A percentile compares a stretch with the other conserved stretches of the same genome.
These are phyloP conservation scores for Formica selysi DNA, from an alignment of 1,140 invertebrate genomes.

Conservation along the genomic window DNA sequence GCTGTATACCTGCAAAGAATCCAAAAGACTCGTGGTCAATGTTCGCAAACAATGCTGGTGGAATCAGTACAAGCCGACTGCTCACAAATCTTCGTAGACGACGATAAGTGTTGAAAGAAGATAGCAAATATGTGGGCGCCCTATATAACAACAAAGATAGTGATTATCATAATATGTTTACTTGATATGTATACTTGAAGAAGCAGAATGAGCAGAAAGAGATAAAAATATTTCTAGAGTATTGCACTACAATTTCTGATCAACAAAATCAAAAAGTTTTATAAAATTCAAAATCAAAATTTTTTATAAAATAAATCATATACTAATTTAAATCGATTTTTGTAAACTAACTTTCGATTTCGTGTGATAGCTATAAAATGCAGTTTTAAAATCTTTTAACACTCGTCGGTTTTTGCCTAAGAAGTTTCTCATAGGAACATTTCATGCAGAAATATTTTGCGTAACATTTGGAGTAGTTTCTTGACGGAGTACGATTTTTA, in stretches of 20 bases:
- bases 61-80: constrained; percentile 62
- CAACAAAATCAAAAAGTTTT: neutral
- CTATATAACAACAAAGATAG: neutral
- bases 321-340: neutral
- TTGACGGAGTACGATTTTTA: constrained; percentile 15
- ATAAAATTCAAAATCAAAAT: too few species aligned
- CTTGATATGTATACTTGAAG: neutral
- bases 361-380: neutral
- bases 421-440: neutral
- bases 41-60: constrained; percentile 57
- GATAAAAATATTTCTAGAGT: neutral
- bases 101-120: constrained; percentile 34
- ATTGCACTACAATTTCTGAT: neutral
- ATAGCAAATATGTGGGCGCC: neutral
- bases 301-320: neutral
- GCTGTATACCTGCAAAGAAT: constrained; percentile 52
- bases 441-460: neutral
- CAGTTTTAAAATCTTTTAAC: neutral
- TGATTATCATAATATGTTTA: constrained; percentile 16
- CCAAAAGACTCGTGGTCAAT: constrained; percentile 19
- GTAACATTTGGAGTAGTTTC: neutral
- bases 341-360: neutral
- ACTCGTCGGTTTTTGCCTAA: neutral
- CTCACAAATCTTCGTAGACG: constrained; percentile 40
- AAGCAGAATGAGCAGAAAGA: neutral